Evolutionary conservation across 2,888 invertebrate species (phyloP), one percentile per base, ranked within the genome.

Genomic region (Ditylenchus weischeri): DNA sequence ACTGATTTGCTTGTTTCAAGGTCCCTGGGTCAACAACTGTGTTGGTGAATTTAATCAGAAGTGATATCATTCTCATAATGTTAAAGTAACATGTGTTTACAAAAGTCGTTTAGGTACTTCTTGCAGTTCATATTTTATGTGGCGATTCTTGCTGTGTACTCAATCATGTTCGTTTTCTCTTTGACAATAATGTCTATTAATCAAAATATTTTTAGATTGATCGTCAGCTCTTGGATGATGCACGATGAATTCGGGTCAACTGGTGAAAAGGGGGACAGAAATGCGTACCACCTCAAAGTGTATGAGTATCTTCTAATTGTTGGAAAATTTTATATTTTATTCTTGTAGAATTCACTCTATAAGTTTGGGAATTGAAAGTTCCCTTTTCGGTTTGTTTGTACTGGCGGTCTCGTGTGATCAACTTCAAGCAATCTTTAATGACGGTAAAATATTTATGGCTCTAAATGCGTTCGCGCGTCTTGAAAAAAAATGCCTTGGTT

Each of bases 41-140:
- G 91, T 92, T 7, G 92, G 92, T 57, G 92, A 92, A 85, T 88
- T 88, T 79, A 92, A 93, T 86, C 92, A 92, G 85, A 92, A 91
- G 84, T 54, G n/a, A 18, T 4, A 21, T 7, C 13, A 6, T 21
- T 19, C 21, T 50, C 6, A 50, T 50, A 19, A 50, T 21, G 18
- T 19, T 21, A 50, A n/a, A 50, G 21, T 50, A 50, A 6, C 18
- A 19, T 6, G 50, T 19, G n/a, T 50, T 4, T 50, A 21, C 21
- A 2, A 50, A 19, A 19, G 6, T 50, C 21, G 29, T 54, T 54
- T 54, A 54, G 54, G 29, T 92, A 90, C 85, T 92, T 92, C 84
- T 88, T 92, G 74, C 90, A 92, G 83, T 92, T 92, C 86, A 60
- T 80, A 10, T 64, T 80, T 51, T 80, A 80, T 62, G 79, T 80